Evolutionary conservation across 35 echinoderm and acorn worm species (phyloP), one percentile per base, ranked within the genome.

Genomic region (Hemicentrotus pulcherrimus): DNA sequence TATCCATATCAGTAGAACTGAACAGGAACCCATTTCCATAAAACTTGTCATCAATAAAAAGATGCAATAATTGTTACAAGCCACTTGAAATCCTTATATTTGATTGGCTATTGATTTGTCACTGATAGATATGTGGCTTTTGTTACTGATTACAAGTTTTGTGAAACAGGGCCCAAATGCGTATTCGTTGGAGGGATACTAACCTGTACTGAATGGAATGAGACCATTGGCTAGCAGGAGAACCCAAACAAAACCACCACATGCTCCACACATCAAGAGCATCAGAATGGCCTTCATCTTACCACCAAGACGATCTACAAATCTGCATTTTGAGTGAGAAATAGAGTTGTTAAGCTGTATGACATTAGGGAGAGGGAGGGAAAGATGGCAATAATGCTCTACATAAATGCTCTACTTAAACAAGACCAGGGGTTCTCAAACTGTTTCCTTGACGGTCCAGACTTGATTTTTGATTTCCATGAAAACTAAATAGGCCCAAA

Each of bases 261-360:
- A 86, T 52, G 94, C 94, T 6, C 94, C 60, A 31, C 92, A 14
- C 46, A 95, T 96, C n/a, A 95, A 48, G 16, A 94, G 0, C 24
- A 97, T 31, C 22, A 97, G 94, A 31, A 97, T 48, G 52, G 88
- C 32, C 95, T 97, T 97, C 94, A 96, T 97, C 32, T 88, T 86
- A 32, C 97, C 97, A 46, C 97, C 97, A 32, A 95, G 47, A 16
- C 87, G 70, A 95, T 97, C 97, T 5, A 97, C 97, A 94, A 95
- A 94, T 47, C 97, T 97, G 94, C 15, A 95, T 28, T 78, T 78
- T 78, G 65, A 78, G 28, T 7, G 22, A 78, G 28, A 28, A 78
- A 78, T 78, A 78, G 65, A 78, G 65, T 28, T 28, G 28, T 11
- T 19, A 85, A 85, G 70, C 35, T 41, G 35, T 41, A 85, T 19